phyloP scores from a whole-genome alignment of 2,113 vertebrate species.

The Myanophis thanlyinensis region DNA sequence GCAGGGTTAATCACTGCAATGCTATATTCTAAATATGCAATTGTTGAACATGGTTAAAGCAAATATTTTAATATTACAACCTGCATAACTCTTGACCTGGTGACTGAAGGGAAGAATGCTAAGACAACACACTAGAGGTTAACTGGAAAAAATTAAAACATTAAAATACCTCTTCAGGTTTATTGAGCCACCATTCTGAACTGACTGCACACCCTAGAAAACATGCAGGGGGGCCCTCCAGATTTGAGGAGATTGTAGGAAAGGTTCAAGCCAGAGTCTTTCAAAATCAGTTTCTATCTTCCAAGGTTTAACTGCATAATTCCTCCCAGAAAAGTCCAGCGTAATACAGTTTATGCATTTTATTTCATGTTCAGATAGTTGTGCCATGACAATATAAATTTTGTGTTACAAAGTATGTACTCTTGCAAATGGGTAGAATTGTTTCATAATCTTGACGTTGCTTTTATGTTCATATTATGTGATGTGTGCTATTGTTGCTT shows the following conservation, averaged over 20 bases:
- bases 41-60: background rate
- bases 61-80: background rate
- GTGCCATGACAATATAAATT: background rate
- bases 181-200: too few species aligned
- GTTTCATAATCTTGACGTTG: background rate
- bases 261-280: background rate
- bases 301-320: background rate
- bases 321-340: background rate
- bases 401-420: background rate
- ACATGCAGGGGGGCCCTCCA: background rate
- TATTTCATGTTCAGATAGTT: background rate
- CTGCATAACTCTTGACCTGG: background rate
- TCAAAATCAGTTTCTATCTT: background rate
- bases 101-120: background rate
- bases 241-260: background rate
- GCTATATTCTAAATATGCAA: background rate
- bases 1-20: background rate
- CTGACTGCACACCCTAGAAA: too few species aligned
- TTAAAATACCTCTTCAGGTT: too few species aligned
- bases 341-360: background rate
- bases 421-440: background rate
- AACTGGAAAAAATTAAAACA: background rate
- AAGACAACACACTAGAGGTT: background rate
- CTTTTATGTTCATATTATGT: background rate
- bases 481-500: background rate